A percentile compares a stretch with the other conserved stretches of the same genome.
Conservation (phyloP, 1,140 invertebrate species). For the Formica exsecta region DNA sequence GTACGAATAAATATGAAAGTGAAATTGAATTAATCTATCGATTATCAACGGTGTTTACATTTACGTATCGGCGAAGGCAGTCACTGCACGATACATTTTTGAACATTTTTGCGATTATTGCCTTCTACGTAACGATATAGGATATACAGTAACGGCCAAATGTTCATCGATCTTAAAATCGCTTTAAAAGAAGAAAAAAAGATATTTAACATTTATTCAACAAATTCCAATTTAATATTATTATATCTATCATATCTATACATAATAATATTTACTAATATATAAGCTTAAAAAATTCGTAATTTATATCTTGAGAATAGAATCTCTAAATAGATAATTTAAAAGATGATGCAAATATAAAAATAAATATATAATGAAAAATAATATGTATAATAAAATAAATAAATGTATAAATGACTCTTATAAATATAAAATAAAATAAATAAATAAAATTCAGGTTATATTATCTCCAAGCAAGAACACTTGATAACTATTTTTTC, state of each 20-base stretch:
- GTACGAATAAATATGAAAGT: conserved; percentile 56
- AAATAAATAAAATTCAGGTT: conserved; percentile 14
- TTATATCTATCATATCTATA: no score
- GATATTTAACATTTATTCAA: neutral
- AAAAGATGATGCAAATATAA: no score
- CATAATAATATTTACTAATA: neutral
- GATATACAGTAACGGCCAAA: conserved; percentile 31
- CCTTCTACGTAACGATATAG: conserved; percentile 11
- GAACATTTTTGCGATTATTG: conserved; percentile 47
- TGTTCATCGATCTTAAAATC: conserved; percentile 16
- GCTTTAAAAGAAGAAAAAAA: neutral
- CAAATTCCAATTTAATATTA: no score
- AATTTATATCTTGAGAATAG: neutral
- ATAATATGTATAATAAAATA: no score
- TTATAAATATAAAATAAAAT: neutral
- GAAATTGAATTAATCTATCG: conserved; percentile 49
- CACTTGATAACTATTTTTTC: neutral
- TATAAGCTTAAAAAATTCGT: neutral
- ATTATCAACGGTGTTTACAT: conserved; percentile 22
- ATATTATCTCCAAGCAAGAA: neutral
- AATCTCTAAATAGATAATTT: neutral
- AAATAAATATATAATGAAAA: no score
- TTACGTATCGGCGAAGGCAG: conserved; percentile 40
- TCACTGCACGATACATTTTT: conserved; percentile 22
- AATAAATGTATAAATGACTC: neutral